These are phyloP conservation scores for Premnoplex brunnescens DNA, from an alignment of 2,797 vertebrate genomes.

Conservation along the genomic window DNA sequence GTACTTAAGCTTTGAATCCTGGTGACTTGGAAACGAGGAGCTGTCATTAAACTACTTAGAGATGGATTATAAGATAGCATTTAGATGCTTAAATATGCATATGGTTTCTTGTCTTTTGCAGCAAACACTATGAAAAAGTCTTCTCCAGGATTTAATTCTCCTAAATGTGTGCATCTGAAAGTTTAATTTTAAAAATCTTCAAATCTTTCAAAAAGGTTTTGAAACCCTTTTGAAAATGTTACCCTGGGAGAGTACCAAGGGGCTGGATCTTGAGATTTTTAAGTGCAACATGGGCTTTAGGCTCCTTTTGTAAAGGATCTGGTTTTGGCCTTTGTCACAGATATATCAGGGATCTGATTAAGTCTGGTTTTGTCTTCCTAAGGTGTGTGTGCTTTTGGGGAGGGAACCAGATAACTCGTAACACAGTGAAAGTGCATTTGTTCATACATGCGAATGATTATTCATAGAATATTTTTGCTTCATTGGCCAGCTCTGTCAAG, in stretches of 20 bases:
- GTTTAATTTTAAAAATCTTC: background rate
- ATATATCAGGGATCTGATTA: background rate
- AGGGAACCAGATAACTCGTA: background rate
- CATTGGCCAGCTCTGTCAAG: background rate
- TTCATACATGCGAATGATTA: background rate
- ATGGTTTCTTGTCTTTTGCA: background rate
- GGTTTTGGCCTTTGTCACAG: background rate
- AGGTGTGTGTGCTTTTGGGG: background rate
- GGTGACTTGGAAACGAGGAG: background rate
- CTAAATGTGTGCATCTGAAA: background rate
- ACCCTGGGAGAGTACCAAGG: background rate
- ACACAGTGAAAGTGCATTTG: background rate
- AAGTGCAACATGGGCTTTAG: background rate
- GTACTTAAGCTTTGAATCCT: background rate
- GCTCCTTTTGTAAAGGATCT: background rate
- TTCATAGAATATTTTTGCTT: slow-evolving; percentile 39
- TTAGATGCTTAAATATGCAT: background rate
- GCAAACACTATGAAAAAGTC: background rate
- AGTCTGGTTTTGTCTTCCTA: background rate
- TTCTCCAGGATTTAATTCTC: background rate
- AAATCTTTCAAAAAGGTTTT: background rate
- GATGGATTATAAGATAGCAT: background rate
- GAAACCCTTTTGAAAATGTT: background rate
- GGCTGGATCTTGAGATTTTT: background rate
- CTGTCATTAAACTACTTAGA: background rate